phyloP scores from a whole-genome alignment of 2,888 invertebrate genomes.

The Zootermopsis nevadensis region DNA sequence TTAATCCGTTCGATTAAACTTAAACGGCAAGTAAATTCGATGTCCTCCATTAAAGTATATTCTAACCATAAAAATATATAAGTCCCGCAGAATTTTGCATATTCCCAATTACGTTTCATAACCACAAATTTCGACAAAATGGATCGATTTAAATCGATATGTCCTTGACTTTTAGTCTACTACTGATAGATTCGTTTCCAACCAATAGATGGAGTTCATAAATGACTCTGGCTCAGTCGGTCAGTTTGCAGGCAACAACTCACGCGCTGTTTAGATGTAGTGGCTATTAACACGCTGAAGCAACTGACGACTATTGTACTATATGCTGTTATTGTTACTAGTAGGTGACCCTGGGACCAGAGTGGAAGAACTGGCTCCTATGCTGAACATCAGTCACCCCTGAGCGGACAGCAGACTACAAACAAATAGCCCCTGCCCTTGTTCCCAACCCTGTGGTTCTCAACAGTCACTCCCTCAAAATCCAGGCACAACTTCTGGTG shows the following conservation, averaged over 20 bases:
- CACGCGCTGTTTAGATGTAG: slow-evolving; percentile 25
- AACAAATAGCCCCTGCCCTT: slow-evolving; percentile 5
- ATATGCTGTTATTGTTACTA: slow-evolving; percentile 28
- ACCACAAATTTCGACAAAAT: too few species aligned
- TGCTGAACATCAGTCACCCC: slow-evolving; percentile 31
- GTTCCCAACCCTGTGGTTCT: slow-evolving; percentile 1
- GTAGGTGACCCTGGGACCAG: slow-evolving; percentile 11
- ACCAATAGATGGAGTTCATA: background rate
- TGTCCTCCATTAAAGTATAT: too few species aligned
- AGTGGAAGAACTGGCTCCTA: slow-evolving; percentile 20
- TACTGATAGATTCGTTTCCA: too few species aligned
- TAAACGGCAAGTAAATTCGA: too few species aligned
- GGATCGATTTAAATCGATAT: too few species aligned
- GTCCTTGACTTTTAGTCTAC: too few species aligned
- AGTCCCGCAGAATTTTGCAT: too few species aligned
- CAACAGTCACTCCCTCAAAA: background rate
- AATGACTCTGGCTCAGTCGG: background rate
- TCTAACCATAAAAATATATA: too few species aligned
- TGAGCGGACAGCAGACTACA: slow-evolving; percentile 17
- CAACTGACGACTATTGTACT: slow-evolving; percentile 25
- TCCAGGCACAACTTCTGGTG: background rate
- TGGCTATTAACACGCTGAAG: slow-evolving; percentile 16
- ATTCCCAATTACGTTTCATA: too few species aligned
- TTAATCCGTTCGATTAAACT: too few species aligned
- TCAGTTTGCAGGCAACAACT: background rate